These are phyloP conservation scores for Pachyuromys duprasi DNA, from an alignment of 2,797 vertebrate species.

Conservation along the genomic window DNA sequence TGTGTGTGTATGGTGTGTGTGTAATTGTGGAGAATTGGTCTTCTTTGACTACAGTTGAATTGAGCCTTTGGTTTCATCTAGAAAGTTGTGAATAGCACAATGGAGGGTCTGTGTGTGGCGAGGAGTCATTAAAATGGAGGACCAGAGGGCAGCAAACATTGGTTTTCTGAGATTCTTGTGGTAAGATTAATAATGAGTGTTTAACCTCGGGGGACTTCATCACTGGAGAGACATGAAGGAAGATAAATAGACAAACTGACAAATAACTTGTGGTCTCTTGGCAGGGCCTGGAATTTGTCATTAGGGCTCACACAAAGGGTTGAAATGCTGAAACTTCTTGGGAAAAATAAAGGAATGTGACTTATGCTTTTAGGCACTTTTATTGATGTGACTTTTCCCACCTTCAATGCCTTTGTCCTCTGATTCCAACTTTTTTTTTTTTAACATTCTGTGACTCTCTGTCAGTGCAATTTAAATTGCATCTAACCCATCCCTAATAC, in stretches of 20 bases:
- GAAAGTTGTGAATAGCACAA: slow-evolving; percentile 82
- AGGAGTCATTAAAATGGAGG: slow-evolving; percentile 75
- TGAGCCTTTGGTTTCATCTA: slow-evolving; percentile 82
- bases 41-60: slow-evolving; percentile 77
- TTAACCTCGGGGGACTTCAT: slow-evolving; percentile 77
- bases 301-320: slow-evolving; percentile 66
- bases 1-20: slow-evolving; percentile 55
- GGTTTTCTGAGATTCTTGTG: slow-evolving; percentile 76
- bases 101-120: slow-evolving; percentile 75
- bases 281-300: slow-evolving; percentile 71
- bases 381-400: slow-evolving; percentile 51
- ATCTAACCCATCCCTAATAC: neutral
- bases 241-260: slow-evolving; percentile 71
- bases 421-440: neutral
- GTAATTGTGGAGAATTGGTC: slow-evolving; percentile 57
- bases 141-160: slow-evolving; percentile 78
- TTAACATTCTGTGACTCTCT: slow-evolving; percentile 35
- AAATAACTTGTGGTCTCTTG: slow-evolving; percentile 65
- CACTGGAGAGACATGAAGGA: slow-evolving; percentile 60
- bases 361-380: slow-evolving; percentile 38
- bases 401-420: neutral
- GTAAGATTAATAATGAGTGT: slow-evolving; percentile 78
- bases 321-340: slow-evolving; percentile 68
- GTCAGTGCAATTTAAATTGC: neutral
- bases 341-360: slow-evolving; percentile 65